Evolutionary conservation across 2,888 invertebrate species (phyloP).

Genomic region (Dexiosoma caninum): DNA sequence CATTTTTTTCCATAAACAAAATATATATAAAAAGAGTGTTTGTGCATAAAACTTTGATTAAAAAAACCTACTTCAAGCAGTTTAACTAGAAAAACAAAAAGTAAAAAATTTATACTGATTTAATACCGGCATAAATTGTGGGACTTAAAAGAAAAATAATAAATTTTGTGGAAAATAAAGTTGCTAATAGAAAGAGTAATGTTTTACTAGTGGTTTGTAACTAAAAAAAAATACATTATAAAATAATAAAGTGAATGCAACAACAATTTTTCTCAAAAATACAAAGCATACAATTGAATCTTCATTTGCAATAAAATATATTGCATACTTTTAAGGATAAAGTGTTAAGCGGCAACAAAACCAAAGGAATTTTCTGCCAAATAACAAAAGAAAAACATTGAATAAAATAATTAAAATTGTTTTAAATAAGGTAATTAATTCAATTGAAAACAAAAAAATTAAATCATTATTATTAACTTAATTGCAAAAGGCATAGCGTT

Average conservation of each 20-base stretch:
- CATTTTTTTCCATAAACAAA: not conserved
- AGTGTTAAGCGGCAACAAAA: not conserved
- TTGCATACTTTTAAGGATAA: slow-evolving; percentile 21
- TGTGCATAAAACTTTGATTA: not conserved
- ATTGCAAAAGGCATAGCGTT: no score
- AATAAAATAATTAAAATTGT: no score
- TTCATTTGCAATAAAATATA: not conserved
- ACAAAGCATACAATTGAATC: not conserved
- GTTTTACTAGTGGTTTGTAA: not conserved
- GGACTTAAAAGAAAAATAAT: not conserved
- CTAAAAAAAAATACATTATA: not conserved
- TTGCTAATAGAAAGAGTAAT: not conserved
- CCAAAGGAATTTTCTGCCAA: not conserved
- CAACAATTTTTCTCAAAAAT: not conserved
- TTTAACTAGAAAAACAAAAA: not conserved
- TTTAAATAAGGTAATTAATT: no score
- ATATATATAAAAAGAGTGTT: not conserved
- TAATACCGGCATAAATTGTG: slow-evolving; percentile 25
- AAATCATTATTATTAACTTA: no score
- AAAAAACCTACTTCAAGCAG: not conserved
- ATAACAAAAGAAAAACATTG: no score
- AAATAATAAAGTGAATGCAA: not conserved
- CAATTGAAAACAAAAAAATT: no score
- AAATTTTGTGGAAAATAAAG: not conserved
- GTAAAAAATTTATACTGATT: not conserved